These are phyloP conservation scores for Porites lutea DNA, from an alignment of 64 coral and sea anemone species.

Conservation along the genomic window DNA sequence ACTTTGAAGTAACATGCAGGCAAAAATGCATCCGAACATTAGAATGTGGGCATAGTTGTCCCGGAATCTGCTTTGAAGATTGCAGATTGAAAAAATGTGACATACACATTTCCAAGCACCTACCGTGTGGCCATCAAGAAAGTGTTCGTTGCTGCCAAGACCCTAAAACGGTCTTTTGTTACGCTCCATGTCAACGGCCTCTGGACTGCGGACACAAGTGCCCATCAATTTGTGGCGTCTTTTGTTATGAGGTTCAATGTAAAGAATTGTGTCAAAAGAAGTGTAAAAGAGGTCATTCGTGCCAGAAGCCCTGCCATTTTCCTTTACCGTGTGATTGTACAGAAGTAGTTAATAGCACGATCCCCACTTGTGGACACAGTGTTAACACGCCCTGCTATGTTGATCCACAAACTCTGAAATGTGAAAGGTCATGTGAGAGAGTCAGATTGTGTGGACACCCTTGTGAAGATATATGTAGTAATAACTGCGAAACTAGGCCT, in stretches of 20 bases:
- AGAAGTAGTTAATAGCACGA: neutral
- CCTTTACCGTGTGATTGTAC: conserved; percentile 25
- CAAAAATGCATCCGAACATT: neutral
- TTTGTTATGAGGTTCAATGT: neutral
- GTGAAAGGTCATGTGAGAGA: conserved; percentile 50
- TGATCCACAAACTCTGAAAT: conserved; percentile 1
- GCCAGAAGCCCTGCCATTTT: conserved; percentile 27
- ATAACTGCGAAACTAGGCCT: conserved; percentile 40
- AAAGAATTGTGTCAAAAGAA: conserved; percentile 7
- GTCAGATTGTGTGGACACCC: conserved; percentile 53
- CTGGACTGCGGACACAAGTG: conserved; percentile 51
- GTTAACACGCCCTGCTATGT: neutral
- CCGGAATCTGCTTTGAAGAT: conserved; percentile 24
- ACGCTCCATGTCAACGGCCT: neutral
- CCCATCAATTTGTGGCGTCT: neutral
- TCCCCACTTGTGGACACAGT: conserved; percentile 36
- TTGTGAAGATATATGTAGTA: conserved; percentile 44
- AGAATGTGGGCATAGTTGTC: conserved; percentile 61
- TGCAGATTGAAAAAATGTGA: conserved; percentile 20
- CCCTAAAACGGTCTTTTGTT: conserved; percentile 11
- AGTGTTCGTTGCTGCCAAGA: conserved; percentile 13
- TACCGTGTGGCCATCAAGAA: conserved; percentile 60
- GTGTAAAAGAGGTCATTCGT: conserved; percentile 26
- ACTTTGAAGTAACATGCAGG: neutral
- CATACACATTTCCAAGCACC: neutral